Base-by-base conservation (phyloP, 30 jellyfish, hydroid and myxozoan genomes). In the Hydra vulgaris region DNA sequence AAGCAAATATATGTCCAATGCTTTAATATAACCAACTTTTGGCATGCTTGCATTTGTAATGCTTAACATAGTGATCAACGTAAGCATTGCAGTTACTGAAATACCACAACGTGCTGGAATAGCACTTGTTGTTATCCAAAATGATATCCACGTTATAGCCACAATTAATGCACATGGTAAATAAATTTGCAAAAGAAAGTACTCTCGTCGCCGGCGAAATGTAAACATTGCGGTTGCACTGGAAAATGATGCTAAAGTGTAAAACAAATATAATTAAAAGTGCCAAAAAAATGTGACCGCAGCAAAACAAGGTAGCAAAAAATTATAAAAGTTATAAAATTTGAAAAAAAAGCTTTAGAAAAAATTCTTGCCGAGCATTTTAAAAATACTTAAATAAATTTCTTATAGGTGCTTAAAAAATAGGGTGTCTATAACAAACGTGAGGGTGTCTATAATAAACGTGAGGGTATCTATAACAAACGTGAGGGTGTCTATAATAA, bases 21-120 rank as follows among this genome's bases (percentile, higher is more conserved):
- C 95, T 74, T 91, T 91, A 69, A 91, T 73, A 83, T 91, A 91
- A 8, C 96, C 83, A 82, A 91, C 98, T 79, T 87, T 82, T 12
- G 98, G 98, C 98, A 91, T 91, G 80, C 83, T 91, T 54, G 86
- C 80, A 81, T 91, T 91, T 52, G 87, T 95, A 1, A 91, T 94
- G 53, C 98, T 96, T 17, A 91, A 87, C 98, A 91, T 91, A 8
- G 98, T 91, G 77, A 91, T 91, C 55, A 91, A 26, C 8, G 98
- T 91, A 20, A 91, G 84, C 12, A 91, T 91, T 8, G 98, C 78
- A 19, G 98, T 91, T 81, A 91, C 82, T 72, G 92, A 86, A 22
- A 91, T 91, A 1, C 88, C 98, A 15, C 95, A 90, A 21, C 98
- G 70, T 12, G 98, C 98, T 7, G 98, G 98, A 74, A 86, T 95